These are phyloP conservation scores for Drosophila murphyi DNA, from an alignment of 1,140 invertebrate species.

Conservation along the genomic window DNA sequence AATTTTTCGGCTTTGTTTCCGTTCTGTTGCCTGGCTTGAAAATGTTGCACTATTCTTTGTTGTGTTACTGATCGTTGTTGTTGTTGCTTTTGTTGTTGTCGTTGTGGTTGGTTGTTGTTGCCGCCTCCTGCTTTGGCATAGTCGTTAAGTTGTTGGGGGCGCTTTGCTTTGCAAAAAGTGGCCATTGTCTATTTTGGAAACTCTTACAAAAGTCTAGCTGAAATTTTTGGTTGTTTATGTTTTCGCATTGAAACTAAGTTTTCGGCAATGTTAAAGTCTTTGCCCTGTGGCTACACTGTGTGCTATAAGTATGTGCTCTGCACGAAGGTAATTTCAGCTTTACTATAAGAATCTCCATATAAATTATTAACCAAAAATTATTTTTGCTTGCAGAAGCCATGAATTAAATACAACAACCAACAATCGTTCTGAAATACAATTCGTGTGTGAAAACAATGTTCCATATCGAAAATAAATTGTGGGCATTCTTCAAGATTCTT, in stretches of 20 bases:
- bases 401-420: too few species aligned
- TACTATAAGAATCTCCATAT: background rate
- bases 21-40: constrained; percentile 55
- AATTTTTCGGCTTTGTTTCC: constrained; percentile 75
- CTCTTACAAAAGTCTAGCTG: constrained; percentile 46
- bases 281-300: constrained; percentile 34
- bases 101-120: constrained; percentile 17
- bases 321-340: background rate
- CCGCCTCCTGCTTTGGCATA: constrained; percentile 18
- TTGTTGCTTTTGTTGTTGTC: constrained; percentile 3
- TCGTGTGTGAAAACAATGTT: too few species aligned
- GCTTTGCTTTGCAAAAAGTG: constrained; percentile 40
- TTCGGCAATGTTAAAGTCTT: constrained; percentile 8
- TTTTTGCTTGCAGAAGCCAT: too few species aligned
- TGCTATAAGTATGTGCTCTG: constrained; percentile 20
- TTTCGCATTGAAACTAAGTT: constrained; percentile 23
- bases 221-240: constrained; percentile 48
- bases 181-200: constrained; percentile 75
- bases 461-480: too few species aligned
- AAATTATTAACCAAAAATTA: too few species aligned
- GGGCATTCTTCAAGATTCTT: too few species aligned
- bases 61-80: constrained; percentile 15
- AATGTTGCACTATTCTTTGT: constrained; percentile 48
- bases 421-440: too few species aligned
- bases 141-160: constrained; percentile 43